Evolutionary conservation across 2,797 vertebrate species (phyloP), one percentile per base, ranked within the genome.

Genomic region (Brachymystax lenok): DNA sequence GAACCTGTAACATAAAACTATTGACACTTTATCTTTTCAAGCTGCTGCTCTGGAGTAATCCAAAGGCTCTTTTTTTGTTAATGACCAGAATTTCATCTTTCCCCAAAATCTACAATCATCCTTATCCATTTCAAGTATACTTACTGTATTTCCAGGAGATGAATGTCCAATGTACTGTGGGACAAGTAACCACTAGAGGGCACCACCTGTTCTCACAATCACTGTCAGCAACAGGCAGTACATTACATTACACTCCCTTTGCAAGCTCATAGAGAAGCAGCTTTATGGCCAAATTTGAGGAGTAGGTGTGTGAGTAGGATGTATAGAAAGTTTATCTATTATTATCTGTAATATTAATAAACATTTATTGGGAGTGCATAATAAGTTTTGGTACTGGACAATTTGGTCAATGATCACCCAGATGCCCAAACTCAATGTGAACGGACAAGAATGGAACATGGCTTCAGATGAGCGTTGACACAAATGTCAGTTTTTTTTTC

Each of bases 401-500:
- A 19, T 61, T 76, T 71, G 51, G 73, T 80, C 78, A 30, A 46
- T 21, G 75, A 82, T 77, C 83, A 74, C 71, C 78, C 81, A 82
- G 81, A 82, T 85, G 52, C 79, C 40, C 12, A 74, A 81, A 80
- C 74, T 77, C 56, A 51, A 82, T 82, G 80, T 84, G 21, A 75
- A 82, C 85, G 82, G 81, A 90, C 83, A 82, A 85, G 56, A 74
- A 19, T 40, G n/a, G 51, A 46, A 21, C 71, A 33, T 69, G 59
- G 77, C 76, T 75, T 89, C 80, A 84, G 74, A 79, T 68, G 77
- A 87, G 82, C 86, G 82, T 79, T 86, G 86, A 87, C 87, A 86
- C 83, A 88, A 85, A 86, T 90, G 86, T 90, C 84, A 91, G 91
- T 82, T 77, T 79, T 75, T 84, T 80, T 90, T 90, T 90, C 7